Evolutionary conservation across 2,113 vertebrate genomes (phyloP).

Genomic region (Alectura lathami): DNA sequence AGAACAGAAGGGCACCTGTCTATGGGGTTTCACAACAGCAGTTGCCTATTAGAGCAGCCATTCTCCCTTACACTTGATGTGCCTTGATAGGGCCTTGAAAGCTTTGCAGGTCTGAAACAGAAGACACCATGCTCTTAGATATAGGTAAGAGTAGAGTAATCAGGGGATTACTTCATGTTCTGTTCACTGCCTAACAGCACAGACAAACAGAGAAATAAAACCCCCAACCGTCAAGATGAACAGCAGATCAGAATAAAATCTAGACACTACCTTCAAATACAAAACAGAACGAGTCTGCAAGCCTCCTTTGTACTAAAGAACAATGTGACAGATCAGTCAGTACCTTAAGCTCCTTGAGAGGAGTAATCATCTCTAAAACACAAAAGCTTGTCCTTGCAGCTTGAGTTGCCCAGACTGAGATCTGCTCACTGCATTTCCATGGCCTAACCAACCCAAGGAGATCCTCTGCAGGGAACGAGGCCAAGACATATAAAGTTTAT

Average conservation of each 20-base stretch:
- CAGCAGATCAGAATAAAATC: constrained; percentile 12
- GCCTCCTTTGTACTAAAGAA: neutral
- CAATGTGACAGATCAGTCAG: neutral
- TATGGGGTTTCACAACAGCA: neutral
- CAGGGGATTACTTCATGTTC: neutral
- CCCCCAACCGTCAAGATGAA: neutral
- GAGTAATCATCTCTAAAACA: neutral
- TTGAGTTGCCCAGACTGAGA: neutral
- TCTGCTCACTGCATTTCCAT: neutral
- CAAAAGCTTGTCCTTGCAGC: neutral
- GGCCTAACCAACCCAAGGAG: neutral
- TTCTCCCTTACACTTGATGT: neutral
- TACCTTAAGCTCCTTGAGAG: neutral
- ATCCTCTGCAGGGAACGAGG: neutral
- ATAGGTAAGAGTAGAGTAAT: neutral
- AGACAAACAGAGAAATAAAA: neutral
- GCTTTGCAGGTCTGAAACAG: too few species aligned
- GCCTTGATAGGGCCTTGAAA: neutral
- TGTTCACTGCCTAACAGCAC: neutral
- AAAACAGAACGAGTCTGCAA: neutral
- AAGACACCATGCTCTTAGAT: neutral
- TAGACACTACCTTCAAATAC: neutral
- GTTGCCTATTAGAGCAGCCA: neutral
- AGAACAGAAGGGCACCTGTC: neutral
- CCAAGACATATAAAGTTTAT: neutral